phyloP scores from a whole-genome alignment of 2,888 invertebrate genomes.

The Chrysolina americana region DNA sequence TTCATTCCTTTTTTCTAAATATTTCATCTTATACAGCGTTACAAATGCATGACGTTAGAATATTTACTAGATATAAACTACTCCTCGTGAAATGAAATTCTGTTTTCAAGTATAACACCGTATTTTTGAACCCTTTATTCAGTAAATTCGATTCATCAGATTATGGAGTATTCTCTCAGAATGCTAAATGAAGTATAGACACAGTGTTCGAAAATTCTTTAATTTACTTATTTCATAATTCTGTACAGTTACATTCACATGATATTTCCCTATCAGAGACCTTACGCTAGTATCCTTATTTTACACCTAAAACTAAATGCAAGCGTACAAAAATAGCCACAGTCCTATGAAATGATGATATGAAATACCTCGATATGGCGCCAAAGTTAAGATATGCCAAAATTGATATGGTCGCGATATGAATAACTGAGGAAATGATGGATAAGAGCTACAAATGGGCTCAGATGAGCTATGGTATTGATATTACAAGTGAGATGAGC shows the following conservation, averaged over 20 bases:
- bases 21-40: too few relatives aligned
- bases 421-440: constrained; percentile 23
- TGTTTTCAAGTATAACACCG: too few relatives aligned
- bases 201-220: background rate
- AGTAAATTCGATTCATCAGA: too few relatives aligned
- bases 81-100: too few relatives aligned
- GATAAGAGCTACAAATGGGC: constrained; percentile 22
- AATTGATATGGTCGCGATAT: constrained; percentile 35
- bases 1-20: too few relatives aligned
- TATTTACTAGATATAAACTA: too few relatives aligned
- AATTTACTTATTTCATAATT: constrained; percentile 2
- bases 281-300: constrained; percentile 9
- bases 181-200: too few relatives aligned
- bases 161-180: too few relatives aligned
- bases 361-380: constrained; percentile 26
- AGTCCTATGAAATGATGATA: constrained; percentile 46
- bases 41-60: too few relatives aligned
- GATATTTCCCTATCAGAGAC: constrained; percentile 9
- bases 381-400: constrained; percentile 35
- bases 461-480: constrained; percentile 31
- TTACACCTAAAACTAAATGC: constrained; percentile 44
- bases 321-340: constrained; percentile 63
- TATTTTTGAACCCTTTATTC: too few relatives aligned
- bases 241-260: constrained; percentile 20
- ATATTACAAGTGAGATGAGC: constrained; percentile 49